Base-by-base conservation (phyloP, 2,113 vertebrate genomes). In the Engraulis encrasicolus region DNA sequence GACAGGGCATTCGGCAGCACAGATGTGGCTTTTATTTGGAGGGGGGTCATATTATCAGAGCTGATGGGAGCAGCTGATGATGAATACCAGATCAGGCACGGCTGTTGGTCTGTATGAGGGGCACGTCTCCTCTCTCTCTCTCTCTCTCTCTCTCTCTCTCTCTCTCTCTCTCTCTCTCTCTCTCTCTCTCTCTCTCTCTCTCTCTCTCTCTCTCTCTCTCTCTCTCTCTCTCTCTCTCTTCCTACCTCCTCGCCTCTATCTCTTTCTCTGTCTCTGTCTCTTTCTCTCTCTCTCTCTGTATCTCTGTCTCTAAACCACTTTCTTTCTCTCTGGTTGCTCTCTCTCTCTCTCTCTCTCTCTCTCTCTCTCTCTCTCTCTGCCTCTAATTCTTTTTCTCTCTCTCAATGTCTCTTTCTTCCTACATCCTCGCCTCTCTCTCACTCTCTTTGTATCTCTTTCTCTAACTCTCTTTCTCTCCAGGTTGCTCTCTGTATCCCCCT, bases 361-460 rank as follows among this genome's bases (percentile, higher is more conserved):
- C n/a, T n/a, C n/a, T 5, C 27, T 17, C 50, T 45, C 71, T 34
- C n/a, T 4, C 78, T 45, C 40, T 5, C 40, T 45, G 4, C 9
- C 3, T 45, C 40, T 45, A 3, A 5, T 9, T 45, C 40, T 45
- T 9, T 45, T 9, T 45, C 40, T 45, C 40, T 45, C 40, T 45
- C 40, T 45, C 40, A n/a, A n/a, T n/a, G n/a, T n/a, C n/a, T n/a
- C n/a, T n/a, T n/a, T n/a, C n/a, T n/a, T n/a, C n/a, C n/a, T n/a
- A n/a, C n/a, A n/a, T n/a, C n/a, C n/a, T n/a, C n/a, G n/a, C 54
- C 61, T 50, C 40, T 14, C 15, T 78, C 50, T 81, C 74, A 45
- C 19, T n/a, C 66, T 12, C 27, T n/a, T 34, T 52, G 19, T 40
- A 20, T 36, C 18, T 31, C 54, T 78, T n/a, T n/a, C n/a, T n/a